Evolutionary conservation across 1,140 invertebrate species (phyloP).

Genomic region (Patella vulgata): DNA sequence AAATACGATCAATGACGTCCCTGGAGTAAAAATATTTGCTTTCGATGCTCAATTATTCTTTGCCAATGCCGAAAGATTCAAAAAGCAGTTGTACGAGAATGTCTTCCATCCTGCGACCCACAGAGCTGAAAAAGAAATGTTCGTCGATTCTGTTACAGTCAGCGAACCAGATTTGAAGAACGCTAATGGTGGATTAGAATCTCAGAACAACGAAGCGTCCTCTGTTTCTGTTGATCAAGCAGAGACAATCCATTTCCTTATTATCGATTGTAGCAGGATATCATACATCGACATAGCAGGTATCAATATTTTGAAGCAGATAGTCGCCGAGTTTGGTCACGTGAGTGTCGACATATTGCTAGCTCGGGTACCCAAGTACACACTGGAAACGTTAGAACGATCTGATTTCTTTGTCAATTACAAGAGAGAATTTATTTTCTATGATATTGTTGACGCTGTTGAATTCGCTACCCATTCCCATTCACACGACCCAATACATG

Average conservation of each 20-base stretch:
- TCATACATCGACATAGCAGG: constrained; percentile 58
- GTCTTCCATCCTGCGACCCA: constrained; percentile 30
- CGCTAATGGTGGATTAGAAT: not conserved
- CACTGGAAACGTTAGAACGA: constrained; percentile 25
- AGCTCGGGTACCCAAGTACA: constrained; percentile 21
- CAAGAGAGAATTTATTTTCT: constrained; percentile 23
- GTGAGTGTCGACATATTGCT: constrained; percentile 33
- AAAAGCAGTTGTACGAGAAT: constrained; percentile 39
- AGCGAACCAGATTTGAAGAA: too few relatives aligned
- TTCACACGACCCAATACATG: too few relatives aligned
- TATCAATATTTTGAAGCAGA: constrained; percentile 44
- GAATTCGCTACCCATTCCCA: too few relatives aligned
- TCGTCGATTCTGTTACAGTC: too few relatives aligned
- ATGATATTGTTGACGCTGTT: constrained; percentile 31
- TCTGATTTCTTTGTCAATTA: constrained; percentile 30
- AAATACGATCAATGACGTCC: constrained; percentile 69
- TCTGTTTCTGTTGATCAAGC: too few relatives aligned
- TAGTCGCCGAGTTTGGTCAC: constrained; percentile 33
- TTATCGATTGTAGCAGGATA: constrained; percentile 57
- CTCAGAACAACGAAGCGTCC: too few relatives aligned
- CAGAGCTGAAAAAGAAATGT: constrained; percentile 2
- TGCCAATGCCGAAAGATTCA: constrained; percentile 59
- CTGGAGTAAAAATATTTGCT: constrained; percentile 62
- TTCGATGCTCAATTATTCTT: constrained; percentile 59
- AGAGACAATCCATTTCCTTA: constrained; percentile 25